Evolutionary conservation across 2,113 vertebrate species (phyloP).

Genomic region (Pollimyrus isidori): DNA sequence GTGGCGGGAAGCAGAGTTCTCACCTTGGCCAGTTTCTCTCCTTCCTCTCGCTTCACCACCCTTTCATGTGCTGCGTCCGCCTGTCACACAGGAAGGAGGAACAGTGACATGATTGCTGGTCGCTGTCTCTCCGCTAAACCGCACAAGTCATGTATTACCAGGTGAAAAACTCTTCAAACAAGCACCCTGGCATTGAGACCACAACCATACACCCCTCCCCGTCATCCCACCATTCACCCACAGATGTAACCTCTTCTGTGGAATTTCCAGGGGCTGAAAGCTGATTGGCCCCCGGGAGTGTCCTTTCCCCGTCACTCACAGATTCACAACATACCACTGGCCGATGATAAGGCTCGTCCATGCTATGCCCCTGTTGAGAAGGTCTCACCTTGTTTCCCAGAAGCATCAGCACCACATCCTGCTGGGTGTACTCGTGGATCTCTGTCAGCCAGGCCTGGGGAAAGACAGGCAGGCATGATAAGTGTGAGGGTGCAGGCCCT

Average conservation of each 20-base stretch:
- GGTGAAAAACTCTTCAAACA: not conserved
- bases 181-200: not conserved
- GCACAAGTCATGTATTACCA: not conserved
- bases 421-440: constrained; percentile 82
- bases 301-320: not conserved
- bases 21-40: constrained; percentile 87
- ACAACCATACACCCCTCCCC: not conserved
- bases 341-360: not conserved
- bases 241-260: not conserved
- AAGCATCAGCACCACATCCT: constrained; percentile 83
- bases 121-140: not conserved
- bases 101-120: not conserved
- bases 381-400: constrained; percentile 84
- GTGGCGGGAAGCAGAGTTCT: not conserved
- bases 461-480: not conserved
- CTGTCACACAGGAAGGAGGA: constrained; percentile 44
- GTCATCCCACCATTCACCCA: not conserved
- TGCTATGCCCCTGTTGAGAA: not conserved
- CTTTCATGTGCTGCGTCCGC: constrained; percentile 80
- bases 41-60: constrained; percentile 82
- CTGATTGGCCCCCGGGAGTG: not conserved
- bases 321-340: not conserved
- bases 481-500: not conserved
- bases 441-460: constrained; percentile 85
- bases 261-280: not conserved